phyloP scores from a whole-genome alignment of 2,113 vertebrate genomes.

The Ceyx margarethae region DNA sequence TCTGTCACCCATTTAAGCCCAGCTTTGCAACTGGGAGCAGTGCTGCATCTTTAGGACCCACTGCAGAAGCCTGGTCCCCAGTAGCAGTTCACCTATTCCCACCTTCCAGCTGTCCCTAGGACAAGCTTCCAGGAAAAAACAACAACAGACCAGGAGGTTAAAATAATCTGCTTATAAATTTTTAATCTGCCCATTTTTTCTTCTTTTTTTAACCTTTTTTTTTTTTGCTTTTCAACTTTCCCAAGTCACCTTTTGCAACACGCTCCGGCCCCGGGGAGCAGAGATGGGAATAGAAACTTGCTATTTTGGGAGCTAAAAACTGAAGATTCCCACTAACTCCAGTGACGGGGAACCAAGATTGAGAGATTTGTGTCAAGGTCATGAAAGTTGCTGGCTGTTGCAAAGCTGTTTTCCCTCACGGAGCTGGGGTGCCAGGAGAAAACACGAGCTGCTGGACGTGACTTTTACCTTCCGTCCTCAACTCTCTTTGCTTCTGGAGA shows the following conservation, averaged over 20 bases:
- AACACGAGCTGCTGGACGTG: neutral
- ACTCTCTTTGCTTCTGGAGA: slow-evolving; percentile 6
- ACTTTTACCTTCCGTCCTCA: slow-evolving; percentile 10
- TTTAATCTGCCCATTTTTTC: neutral
- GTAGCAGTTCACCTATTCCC: neutral
- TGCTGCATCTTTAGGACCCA: neutral
- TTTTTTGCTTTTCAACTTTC: neutral
- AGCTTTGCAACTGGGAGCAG: neutral
- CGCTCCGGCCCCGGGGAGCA: neutral
- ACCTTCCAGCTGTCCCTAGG: neutral
- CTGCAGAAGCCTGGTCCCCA: neutral
- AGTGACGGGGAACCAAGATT: neutral
- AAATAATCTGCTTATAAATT: neutral
- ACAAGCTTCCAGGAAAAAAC: neutral
- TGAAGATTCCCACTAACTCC: neutral
- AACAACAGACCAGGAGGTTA: neutral
- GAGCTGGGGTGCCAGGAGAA: slow-evolving; percentile 30
- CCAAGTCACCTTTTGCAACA: neutral
- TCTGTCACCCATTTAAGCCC: neutral
- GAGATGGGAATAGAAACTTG: neutral
- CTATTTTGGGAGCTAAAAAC: neutral
- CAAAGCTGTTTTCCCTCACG: neutral
- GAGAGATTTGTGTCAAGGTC: slow-evolving; percentile 26
- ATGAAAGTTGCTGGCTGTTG: neutral
- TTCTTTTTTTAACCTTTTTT: neutral